A percentile compares a stretch with the other conserved stretches of the same genome.
Conservation (phyloP, 30 jellyfish, hydroid and myxozoan species). For the Nemopilema nomurai region DNA sequence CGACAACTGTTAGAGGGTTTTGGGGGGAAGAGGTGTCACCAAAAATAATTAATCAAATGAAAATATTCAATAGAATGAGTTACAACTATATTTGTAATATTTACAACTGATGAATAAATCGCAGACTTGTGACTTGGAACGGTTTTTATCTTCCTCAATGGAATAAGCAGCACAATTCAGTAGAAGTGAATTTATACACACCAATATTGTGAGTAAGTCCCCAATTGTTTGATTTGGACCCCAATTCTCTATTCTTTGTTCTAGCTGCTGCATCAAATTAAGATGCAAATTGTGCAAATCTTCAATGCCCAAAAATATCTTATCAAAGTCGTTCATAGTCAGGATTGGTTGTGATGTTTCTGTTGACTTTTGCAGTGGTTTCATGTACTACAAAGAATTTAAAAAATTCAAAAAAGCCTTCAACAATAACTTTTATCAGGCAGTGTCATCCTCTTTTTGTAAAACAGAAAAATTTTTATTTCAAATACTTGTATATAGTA, state of each 20-base stretch:
- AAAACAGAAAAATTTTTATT: no score
- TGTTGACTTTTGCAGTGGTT: constrained; percentile 91
- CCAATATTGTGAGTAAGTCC: constrained; percentile 82
- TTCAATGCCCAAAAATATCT: constrained; percentile 83
- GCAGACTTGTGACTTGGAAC: not conserved
- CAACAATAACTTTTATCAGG: no score
- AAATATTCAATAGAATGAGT: no score
- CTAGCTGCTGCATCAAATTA: constrained; percentile 65
- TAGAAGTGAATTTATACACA: constrained; percentile 29
- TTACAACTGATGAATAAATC: no score
- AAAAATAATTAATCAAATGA: no score
- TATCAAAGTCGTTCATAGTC: constrained; percentile 78
- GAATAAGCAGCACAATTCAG: no score
- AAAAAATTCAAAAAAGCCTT: no score
- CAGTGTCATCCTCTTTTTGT: no score
- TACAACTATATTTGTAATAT: no score
- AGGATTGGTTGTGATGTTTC: constrained; percentile 96
- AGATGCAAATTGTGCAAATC: constrained; percentile 71
- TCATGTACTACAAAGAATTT: constrained; percentile 86
- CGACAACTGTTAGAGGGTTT: no score
- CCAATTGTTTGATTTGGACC: constrained; percentile 84
- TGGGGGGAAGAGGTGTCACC: no score
- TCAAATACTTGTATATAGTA: no score
- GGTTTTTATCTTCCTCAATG: not conserved
- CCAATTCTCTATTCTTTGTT: constrained; percentile 81